Percentiles rank a stretch among this genome's conserved stretches.
Conservation (phyloP, 2,797 vertebrate genomes). For the Synanceia verrucosa region DNA sequence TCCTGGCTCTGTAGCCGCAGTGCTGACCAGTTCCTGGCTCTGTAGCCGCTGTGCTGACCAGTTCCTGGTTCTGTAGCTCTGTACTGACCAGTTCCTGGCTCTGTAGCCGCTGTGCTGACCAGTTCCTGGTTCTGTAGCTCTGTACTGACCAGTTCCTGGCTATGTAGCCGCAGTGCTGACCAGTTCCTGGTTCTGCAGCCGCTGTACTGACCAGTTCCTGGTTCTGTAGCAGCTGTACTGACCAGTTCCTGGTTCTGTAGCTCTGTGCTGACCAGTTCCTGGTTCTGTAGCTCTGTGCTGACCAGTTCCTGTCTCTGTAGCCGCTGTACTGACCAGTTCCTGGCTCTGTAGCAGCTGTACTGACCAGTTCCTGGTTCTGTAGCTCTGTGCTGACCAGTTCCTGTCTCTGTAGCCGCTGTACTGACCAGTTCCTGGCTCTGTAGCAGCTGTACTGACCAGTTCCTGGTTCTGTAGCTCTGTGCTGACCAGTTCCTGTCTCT, state of each 20-base stretch:
- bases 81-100: too few relatives aligned
- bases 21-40: too few relatives aligned
- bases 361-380: not conserved
- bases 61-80: too few relatives aligned
- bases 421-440: not conserved
- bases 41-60: too few relatives aligned
- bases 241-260: too few relatives aligned
- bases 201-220: not conserved
- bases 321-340: not conserved
- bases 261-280: too few relatives aligned
- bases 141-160: too few relatives aligned
- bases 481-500: constrained; percentile 10
- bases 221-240: not conserved
- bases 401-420: constrained; percentile 6
- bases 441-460: too few relatives aligned
- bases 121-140: too few relatives aligned
- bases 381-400: too few relatives aligned
- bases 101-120: not conserved
- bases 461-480: not conserved
- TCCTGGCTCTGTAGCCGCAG: too few relatives aligned
- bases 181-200: not conserved
- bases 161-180: not conserved
- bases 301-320: not conserved
- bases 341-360: not conserved
- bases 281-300: too few relatives aligned